phyloP scores from a whole-genome alignment of 2,888 invertebrate genomes.

The Eupeodes latifasciatus region DNA sequence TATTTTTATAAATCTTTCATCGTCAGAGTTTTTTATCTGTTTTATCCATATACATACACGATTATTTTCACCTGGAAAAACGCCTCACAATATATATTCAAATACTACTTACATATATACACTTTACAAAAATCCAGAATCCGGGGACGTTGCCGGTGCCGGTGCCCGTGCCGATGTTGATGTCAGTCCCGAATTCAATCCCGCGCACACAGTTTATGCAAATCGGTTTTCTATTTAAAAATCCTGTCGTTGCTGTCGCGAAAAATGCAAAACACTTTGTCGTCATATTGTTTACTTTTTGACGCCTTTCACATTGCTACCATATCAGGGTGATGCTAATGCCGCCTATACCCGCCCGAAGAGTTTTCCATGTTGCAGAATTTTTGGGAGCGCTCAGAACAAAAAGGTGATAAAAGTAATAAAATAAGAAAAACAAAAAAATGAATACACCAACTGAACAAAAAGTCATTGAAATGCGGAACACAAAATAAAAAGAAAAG shows the following conservation, averaged over 20 bases:
- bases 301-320: conserved; percentile 27
- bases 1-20: conserved; percentile 27
- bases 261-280: conserved; percentile 58
- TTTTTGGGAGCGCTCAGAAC: neutral
- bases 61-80: conserved; percentile 3
- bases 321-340: no score
- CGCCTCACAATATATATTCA: conserved; percentile 46
- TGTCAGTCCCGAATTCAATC: neutral
- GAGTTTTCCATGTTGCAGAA: conserved; percentile 27
- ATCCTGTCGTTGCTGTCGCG: conserved; percentile 67
- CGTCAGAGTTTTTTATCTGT: neutral
- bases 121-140: conserved; percentile 23
- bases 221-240: conserved; percentile 70
- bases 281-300: conserved; percentile 60
- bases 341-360: neutral
- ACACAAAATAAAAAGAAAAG: neutral
- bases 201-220: conserved; percentile 63
- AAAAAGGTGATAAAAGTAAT: conserved; percentile 48
- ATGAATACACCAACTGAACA: neutral
- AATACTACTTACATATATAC: conserved; percentile 31
- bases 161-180: no score
- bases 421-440: conserved; percentile 35
- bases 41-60: neutral
- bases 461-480: conserved; percentile 36
- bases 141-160: neutral